A percentile compares a stretch with the other conserved stretches of the same genome.
phyloP scores from a whole-genome alignment of 2,797 vertebrate species.

The Rhinella marina region DNA sequence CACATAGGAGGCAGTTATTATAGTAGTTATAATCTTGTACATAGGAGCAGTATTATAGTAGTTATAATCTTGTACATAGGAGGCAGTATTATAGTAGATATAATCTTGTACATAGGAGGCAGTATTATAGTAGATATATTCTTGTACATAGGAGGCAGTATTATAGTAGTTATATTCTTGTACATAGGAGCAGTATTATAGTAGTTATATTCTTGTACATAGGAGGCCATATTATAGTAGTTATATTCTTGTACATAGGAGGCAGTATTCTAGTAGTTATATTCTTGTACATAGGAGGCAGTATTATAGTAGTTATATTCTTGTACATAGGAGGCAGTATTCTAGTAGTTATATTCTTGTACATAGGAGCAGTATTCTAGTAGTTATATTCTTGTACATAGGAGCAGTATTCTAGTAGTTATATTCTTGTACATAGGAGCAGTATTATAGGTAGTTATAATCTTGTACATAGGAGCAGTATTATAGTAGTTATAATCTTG shows the following conservation, averaged over 20 bases:
- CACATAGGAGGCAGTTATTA: not conserved
- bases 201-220: not conserved
- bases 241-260: not conserved
- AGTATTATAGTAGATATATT: conserved; percentile 18
- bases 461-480: not conserved
- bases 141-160: conserved; percentile 8
- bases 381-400: conserved; percentile 5
- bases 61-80: not conserved
- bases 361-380: no score
- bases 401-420: conserved; percentile 5
- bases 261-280: not conserved
- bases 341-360: no score
- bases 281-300: not conserved
- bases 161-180: conserved; percentile 19
- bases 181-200: not conserved
- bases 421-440: conserved; percentile 14
- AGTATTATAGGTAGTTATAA: conserved; percentile 18
- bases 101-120: not conserved
- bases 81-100: not conserved
- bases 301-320: conserved; percentile 13
- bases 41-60: conserved; percentile 4
- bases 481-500: not conserved
- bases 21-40: not conserved
- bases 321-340: no score
- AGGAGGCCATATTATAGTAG: not conserved